A percentile compares a stretch with the other conserved stretches of the same genome.
Evolutionary conservation across 2,888 invertebrate species (phyloP).

Genomic region (Formica aserva): DNA sequence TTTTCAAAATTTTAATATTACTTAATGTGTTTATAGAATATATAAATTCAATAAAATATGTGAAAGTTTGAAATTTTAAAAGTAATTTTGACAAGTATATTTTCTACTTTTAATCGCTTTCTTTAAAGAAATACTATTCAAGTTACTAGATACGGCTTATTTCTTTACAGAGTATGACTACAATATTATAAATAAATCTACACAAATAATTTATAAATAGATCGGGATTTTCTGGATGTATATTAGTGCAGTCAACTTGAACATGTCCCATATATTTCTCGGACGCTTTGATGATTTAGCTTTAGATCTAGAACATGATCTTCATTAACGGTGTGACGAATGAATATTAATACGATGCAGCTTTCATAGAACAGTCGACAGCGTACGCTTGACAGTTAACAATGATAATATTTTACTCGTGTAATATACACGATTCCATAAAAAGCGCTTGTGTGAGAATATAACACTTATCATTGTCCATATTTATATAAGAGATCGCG

Average conservation of each 20-base stretch:
- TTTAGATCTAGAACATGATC: constrained; percentile 58
- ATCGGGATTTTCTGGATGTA: not conserved
- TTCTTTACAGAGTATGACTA: not conserved
- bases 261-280: constrained; percentile 57
- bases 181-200: constrained; percentile 27
- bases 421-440: constrained; percentile 17
- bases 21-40: not conserved
- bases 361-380: constrained; percentile 51
- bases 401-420: constrained; percentile 60
- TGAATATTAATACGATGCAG: constrained; percentile 72
- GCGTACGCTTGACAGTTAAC: constrained; percentile 59
- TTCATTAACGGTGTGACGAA: constrained; percentile 73
- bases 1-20: not conserved
- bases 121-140: not conserved
- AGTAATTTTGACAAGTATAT: not conserved
- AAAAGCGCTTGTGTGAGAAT: not conserved
- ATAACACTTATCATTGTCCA: not conserved
- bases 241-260: constrained; percentile 24
- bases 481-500: not conserved
- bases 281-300: constrained; percentile 68
- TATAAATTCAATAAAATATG: not conserved
- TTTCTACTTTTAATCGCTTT: not conserved
- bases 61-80: not conserved
- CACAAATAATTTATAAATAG: not conserved
- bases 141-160: not conserved